Evolutionary conservation across 2,113 vertebrate species (phyloP).

Genomic region (Bolborhynchus lineola): DNA sequence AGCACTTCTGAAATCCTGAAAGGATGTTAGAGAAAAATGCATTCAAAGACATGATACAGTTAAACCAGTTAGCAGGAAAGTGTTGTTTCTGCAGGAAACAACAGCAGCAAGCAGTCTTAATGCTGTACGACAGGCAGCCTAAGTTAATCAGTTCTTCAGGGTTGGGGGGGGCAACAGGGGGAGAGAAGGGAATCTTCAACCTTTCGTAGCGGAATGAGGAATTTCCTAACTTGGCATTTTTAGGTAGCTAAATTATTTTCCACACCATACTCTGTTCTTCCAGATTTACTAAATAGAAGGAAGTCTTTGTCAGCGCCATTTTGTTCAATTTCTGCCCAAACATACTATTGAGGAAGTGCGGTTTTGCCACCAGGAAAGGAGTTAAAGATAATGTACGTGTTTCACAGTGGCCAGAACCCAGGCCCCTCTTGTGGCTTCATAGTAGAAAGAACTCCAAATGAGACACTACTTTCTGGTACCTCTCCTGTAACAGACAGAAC

Average conservation of each 20-base stretch:
- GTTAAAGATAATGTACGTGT: background rate
- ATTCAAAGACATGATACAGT: slow-evolving; percentile 30
- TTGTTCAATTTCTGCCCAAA: background rate
- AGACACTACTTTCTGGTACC: background rate
- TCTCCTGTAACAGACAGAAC: background rate
- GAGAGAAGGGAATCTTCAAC: background rate
- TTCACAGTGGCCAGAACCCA: background rate
- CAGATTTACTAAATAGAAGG: background rate
- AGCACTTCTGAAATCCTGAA: slow-evolving; percentile 5
- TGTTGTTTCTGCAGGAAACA: slow-evolving; percentile 18
- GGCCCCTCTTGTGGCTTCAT: background rate
- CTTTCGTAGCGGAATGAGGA: background rate
- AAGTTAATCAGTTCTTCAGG: background rate
- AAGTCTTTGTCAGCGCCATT: background rate
- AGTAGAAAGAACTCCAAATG: background rate
- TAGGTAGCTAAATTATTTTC: background rate
- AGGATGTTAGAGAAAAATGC: background rate
- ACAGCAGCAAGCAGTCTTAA: slow-evolving; percentile 34
- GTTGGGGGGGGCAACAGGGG: background rate
- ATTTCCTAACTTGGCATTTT: slow-evolving; percentile 6
- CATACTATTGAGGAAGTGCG: background rate
- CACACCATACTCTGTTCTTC: background rate
- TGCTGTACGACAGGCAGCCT: background rate
- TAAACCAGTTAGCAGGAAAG: slow-evolving; percentile 43
- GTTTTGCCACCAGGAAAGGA: background rate